A percentile compares a stretch with the other conserved stretches of the same genome.
phyloP scores from a whole-genome alignment of 37 sponge, comb jelly and placozoan genomes.

The Diacarnus erythraeanus region DNA sequence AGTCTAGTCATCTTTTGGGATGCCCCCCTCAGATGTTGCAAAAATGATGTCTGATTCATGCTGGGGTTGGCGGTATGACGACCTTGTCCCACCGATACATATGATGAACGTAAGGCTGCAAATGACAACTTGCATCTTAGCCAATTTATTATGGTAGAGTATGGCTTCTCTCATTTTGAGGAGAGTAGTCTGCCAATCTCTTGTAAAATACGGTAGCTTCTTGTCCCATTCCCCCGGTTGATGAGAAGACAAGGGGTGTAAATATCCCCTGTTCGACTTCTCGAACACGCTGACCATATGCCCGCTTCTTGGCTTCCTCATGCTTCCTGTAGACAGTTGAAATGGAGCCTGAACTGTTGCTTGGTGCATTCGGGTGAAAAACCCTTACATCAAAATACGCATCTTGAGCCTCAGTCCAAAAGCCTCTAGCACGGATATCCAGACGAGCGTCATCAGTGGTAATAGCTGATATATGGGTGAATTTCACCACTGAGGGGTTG shows the following conservation, averaged over 20 bases:
- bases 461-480: background rate
- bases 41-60: too few relatives aligned
- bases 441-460: background rate
- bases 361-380: conserved; percentile 43
- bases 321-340: conserved; percentile 24
- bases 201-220: conserved; percentile 32
- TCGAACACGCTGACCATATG: conserved; percentile 12
- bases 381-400: conserved; percentile 52
- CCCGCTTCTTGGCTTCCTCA: conserved; percentile 5
- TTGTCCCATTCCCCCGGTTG: conserved; percentile 26
- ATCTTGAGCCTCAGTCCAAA: conserved; percentile 18
- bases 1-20: too few relatives aligned
- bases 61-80: conserved; percentile 22
- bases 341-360: conserved; percentile 8
- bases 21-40: too few relatives aligned
- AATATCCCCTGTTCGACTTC: conserved; percentile 39
- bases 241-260: conserved; percentile 41
- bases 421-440: conserved; percentile 33
- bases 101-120: conserved; percentile 15
- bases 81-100: conserved; percentile 29
- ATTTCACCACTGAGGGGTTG: too few relatives aligned
- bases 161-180: conserved; percentile 6
- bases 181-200: conserved; percentile 24
- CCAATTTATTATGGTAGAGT: conserved; percentile 22
- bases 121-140: conserved; percentile 35